phyloP scores from a whole-genome alignment of 2,797 vertebrate species.

The Phaenicophaeus curvirostris region DNA sequence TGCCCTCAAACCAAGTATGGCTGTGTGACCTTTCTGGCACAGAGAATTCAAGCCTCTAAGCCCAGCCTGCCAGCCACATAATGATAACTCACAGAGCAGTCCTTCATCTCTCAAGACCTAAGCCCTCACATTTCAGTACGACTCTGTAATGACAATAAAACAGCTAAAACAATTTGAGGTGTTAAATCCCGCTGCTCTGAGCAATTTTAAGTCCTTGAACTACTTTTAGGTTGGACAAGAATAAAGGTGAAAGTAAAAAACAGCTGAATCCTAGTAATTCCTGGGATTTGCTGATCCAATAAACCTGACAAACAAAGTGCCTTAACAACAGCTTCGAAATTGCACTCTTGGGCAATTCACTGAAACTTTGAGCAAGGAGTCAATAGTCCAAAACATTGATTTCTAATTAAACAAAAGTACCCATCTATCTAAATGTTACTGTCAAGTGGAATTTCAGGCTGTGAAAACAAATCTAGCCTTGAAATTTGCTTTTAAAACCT shows the following conservation, averaged over 20 bases:
- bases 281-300: slow-evolving; percentile 60
- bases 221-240: slow-evolving; percentile 6
- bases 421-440: neutral
- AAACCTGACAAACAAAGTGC: slow-evolving; percentile 46
- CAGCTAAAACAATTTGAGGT: neutral
- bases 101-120: neutral
- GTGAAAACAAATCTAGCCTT: neutral
- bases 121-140: neutral
- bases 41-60: neutral
- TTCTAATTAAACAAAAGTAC: slow-evolving; percentile 48
- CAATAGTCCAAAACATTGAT: slow-evolving; percentile 57
- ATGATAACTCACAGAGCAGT: neutral
- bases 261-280: slow-evolving; percentile 59
- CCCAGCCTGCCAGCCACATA: neutral
- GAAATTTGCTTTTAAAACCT: slow-evolving; percentile 3
- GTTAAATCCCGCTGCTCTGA: fast-evolving
- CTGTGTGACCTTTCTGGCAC: neutral
- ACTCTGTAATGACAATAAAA: neutral
- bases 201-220: neutral
- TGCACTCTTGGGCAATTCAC: slow-evolving; percentile 10
- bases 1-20: neutral
- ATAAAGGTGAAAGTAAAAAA: slow-evolving; percentile 57
- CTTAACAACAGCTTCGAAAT: slow-evolving; percentile 12
- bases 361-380: slow-evolving; percentile 55
- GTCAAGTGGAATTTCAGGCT: neutral